A percentile compares a stretch with the other conserved stretches of the same genome.
Evolutionary conservation across 2,888 invertebrate species (phyloP).

Genomic region (Lithophane ornitopus): DNA sequence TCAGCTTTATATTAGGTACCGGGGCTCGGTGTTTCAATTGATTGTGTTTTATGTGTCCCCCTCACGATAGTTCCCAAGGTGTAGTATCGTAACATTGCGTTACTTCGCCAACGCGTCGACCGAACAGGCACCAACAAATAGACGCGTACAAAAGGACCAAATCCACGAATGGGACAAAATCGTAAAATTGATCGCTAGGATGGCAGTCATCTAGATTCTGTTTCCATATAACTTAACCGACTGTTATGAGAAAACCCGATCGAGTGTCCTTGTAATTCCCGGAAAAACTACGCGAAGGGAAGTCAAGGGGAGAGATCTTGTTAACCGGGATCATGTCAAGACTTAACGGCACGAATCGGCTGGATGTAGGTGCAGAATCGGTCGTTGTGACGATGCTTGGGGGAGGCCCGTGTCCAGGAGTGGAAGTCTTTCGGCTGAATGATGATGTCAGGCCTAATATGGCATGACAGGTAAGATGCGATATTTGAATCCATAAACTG

Average conservation of each 20-base stretch:
- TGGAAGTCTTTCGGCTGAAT: neutral
- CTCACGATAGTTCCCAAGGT: constrained; percentile 32
- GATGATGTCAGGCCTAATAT: neutral
- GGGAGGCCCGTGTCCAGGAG: neutral
- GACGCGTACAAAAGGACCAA: constrained; percentile 47
- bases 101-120: constrained; percentile 62
- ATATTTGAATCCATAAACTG: neutral
- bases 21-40: constrained; percentile 27
- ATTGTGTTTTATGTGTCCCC: constrained; percentile 52
- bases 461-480: neutral
- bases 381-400: neutral
- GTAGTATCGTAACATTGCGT: constrained; percentile 42
- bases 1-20: constrained; percentile 4
- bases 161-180: neutral
- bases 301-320: neutral
- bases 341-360: neutral
- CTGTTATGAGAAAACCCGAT: neutral
- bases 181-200: neutral
- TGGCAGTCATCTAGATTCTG: neutral
- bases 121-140: constrained; percentile 5
- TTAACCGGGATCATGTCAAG: neutral
- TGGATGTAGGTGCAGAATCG: neutral
- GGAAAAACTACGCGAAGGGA: neutral
- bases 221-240: neutral
- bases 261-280: neutral